Percentiles rank a stretch among this genome's conserved stretches.
These are phyloP conservation scores for Acanthosepion esculentum DNA, from an alignment of 2,888 invertebrate genomes.

Conservation along the genomic window DNA sequence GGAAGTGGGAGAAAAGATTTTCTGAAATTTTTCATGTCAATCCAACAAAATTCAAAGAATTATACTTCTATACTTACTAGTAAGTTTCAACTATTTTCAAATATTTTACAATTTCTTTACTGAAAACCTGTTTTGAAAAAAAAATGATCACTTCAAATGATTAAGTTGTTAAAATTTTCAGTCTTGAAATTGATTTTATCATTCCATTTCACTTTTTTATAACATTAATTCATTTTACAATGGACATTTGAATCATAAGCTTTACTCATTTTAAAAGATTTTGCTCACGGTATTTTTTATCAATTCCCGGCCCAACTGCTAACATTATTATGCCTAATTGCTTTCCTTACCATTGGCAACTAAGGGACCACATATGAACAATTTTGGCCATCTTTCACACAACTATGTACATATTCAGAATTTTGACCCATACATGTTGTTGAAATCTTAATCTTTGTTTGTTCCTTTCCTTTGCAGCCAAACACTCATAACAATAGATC, in stretches of 20 bases:
- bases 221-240: no score
- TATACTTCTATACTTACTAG: slow-evolving; percentile 38
- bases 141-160: background rate
- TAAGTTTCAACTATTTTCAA: background rate
- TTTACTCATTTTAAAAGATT: background rate
- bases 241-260: background rate
- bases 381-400: no score
- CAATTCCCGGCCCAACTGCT: background rate
- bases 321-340: background rate
- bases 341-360: no score
- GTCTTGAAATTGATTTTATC: background rate
- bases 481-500: no score
- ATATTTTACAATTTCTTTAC: background rate
- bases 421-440: no score
- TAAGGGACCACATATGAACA: no score
- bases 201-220: background rate
- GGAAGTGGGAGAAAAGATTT: background rate
- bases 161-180: background rate
- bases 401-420: no score
- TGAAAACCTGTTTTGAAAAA: background rate
- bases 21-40: background rate
- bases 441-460: no score
- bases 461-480: no score
- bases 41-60: slow-evolving; percentile 39
- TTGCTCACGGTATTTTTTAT: background rate